phyloP scores from a whole-genome alignment of 1,140 invertebrate genomes.

The Drosophila lacertosa region DNA sequence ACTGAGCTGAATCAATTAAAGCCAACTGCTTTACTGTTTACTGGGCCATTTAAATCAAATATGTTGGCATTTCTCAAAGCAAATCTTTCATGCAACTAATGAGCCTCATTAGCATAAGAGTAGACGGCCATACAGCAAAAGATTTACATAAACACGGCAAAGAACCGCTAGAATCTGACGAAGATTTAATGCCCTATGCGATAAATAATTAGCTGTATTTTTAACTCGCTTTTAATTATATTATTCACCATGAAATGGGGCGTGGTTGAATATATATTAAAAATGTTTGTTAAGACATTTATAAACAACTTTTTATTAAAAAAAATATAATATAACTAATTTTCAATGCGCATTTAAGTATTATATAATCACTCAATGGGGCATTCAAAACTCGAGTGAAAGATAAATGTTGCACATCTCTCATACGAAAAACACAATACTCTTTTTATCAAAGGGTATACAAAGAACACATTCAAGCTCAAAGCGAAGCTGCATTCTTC shows the following conservation, averaged over 20 bases:
- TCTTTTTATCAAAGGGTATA: not conserved
- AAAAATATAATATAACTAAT: too few species aligned
- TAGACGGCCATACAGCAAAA: slow-evolving; percentile 1
- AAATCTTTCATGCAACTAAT: slow-evolving; percentile 73
- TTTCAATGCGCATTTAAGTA: too few species aligned
- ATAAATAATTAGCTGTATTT: not conserved
- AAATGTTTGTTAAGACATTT: too few species aligned
- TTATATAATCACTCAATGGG: too few species aligned
- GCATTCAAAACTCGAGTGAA: too few species aligned
- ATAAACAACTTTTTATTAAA: too few species aligned
- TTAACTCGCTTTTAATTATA: too few species aligned
- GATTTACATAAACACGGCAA: slow-evolving; percentile 56
- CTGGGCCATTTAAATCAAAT: slow-evolving; percentile 61
- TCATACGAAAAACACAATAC: not conserved
- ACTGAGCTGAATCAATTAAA: slow-evolving; percentile 73
- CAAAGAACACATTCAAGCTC: not conserved
- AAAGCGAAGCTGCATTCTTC: slow-evolving; percentile 34
- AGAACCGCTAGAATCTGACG: slow-evolving; percentile 8
- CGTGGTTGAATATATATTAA: too few species aligned
- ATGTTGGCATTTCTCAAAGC: slow-evolving; percentile 43
- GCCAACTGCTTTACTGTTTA: slow-evolving; percentile 65
- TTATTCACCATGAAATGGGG: too few species aligned
- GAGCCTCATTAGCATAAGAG: slow-evolving; percentile 46
- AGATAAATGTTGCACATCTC: not conserved
- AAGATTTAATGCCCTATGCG: not conserved